phyloP scores from a whole-genome alignment of 2,888 invertebrate species.

The Caenorhabditis becei region DNA sequence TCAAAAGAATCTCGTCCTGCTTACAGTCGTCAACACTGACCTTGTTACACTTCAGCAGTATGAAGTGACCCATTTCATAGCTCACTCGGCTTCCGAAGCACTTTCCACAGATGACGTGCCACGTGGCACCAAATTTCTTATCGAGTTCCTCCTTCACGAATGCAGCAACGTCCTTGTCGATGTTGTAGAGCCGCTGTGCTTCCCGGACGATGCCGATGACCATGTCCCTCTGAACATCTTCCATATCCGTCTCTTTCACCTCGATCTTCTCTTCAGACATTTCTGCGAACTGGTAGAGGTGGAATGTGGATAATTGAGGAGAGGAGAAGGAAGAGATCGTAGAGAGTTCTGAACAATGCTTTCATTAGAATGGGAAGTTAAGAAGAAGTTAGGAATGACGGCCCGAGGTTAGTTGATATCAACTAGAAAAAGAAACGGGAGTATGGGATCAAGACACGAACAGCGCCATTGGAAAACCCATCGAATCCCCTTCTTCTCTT shows the following conservation, averaged over 20 bases:
- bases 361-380: no score
- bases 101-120: conserved; percentile 72
- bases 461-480: not conserved
- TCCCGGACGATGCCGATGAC: conserved; percentile 65
- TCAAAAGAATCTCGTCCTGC: not conserved
- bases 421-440: conserved; percentile 1
- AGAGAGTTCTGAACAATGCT: conserved; percentile 12
- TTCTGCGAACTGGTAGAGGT: not conserved
- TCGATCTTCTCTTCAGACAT: conserved; percentile 67
- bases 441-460: not conserved
- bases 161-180: conserved; percentile 73
- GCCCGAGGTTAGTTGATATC: no score
- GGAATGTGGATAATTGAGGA: conserved; percentile 20
- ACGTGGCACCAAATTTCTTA: conserved; percentile 69
- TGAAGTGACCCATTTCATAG: conserved; percentile 71
- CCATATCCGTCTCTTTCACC: conserved; percentile 70
- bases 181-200: conserved; percentile 67
- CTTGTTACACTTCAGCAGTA: conserved; percentile 70
- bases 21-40: conserved; percentile 9
- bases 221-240: conserved; percentile 59
- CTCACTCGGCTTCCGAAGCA: conserved; percentile 70
- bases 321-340: conserved; percentile 20
- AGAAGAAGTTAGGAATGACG: no score
- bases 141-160: conserved; percentile 70
- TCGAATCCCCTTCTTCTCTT: no score